Percentiles rank a stretch among this genome's conserved stretches.
Conservation (phyloP, 1,140 invertebrate species). For the Pseudomyrmex flavicornis region DNA sequence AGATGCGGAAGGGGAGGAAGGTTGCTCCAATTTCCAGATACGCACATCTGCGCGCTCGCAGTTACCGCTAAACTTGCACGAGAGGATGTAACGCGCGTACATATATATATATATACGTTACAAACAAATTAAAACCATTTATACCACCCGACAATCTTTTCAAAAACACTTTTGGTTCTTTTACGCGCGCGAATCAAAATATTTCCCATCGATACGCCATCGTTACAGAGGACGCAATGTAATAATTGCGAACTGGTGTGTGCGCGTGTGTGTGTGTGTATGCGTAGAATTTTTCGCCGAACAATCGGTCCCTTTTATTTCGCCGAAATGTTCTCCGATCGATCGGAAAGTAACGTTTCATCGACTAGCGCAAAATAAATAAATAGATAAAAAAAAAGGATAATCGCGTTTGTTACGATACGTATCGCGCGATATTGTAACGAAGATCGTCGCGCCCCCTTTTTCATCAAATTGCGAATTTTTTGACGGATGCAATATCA, state of each 20-base stretch:
- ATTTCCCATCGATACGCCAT: conserved; percentile 13
- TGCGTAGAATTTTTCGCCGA: no score
- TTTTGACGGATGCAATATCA: neutral
- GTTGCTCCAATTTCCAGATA: conserved; percentile 51
- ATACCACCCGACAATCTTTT: conserved; percentile 28
- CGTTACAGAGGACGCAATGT: neutral
- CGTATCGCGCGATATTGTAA: no score
- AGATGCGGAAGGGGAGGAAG: conserved; percentile 11
- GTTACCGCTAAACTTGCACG: conserved; percentile 40
- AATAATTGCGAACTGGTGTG: neutral
- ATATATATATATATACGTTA: conserved; percentile 6
- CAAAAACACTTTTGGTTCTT: conserved; percentile 38
- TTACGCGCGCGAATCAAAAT: conserved; percentile 5
- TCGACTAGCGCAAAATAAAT: no score
- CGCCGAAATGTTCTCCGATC: no score
- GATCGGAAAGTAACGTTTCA: no score
- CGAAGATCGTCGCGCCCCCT: no score
- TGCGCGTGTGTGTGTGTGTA: no score
- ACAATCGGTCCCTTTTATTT: no score
- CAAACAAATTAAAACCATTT: conserved; percentile 50
- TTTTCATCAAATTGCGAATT: no score
- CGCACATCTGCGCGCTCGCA: conserved; percentile 29
- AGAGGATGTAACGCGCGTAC: neutral
- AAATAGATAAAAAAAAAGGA: no score
- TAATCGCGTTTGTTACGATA: no score